Percentiles rank a stretch among this genome's conserved stretches.
These are phyloP conservation scores for Muschampia staudingeri DNA, from an alignment of 2,888 invertebrate genomes.

Conservation along the genomic window DNA sequence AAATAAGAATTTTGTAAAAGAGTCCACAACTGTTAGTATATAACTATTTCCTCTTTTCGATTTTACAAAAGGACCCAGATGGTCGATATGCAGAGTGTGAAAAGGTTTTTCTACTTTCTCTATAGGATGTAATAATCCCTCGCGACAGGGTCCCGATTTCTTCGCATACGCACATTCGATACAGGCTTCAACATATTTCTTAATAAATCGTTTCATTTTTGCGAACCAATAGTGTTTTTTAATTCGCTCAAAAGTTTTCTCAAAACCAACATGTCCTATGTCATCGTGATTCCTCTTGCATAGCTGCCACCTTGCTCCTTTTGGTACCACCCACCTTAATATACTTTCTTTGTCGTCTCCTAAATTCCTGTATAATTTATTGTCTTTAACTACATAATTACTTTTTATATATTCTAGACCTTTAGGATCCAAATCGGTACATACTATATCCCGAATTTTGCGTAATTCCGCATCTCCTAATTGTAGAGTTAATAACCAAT, in stretches of 20 bases:
- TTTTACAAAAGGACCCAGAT: background rate
- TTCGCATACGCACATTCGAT: conserved; percentile 19
- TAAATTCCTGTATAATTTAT: background rate
- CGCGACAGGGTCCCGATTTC: background rate
- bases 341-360: background rate
- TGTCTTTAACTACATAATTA: background rate
- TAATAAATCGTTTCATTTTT: conserved; percentile 6
- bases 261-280: conserved; percentile 13
- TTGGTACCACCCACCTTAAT: background rate
- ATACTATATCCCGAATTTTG: background rate
- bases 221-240: conserved; percentile 17
- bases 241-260: background rate
- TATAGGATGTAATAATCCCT: conserved; percentile 63
- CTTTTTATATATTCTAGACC: background rate
- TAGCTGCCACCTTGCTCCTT: background rate
- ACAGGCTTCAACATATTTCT: conserved; percentile 10
- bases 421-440: background rate
- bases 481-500: background rate
- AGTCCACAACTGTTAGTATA: background rate
- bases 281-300: background rate
- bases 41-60: background rate
- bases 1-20: background rate
- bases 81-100: background rate
- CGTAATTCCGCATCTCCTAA: background rate
- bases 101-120: background rate